Conservation (phyloP, 2,888 invertebrate species). For the Troilus luridus region DNA sequence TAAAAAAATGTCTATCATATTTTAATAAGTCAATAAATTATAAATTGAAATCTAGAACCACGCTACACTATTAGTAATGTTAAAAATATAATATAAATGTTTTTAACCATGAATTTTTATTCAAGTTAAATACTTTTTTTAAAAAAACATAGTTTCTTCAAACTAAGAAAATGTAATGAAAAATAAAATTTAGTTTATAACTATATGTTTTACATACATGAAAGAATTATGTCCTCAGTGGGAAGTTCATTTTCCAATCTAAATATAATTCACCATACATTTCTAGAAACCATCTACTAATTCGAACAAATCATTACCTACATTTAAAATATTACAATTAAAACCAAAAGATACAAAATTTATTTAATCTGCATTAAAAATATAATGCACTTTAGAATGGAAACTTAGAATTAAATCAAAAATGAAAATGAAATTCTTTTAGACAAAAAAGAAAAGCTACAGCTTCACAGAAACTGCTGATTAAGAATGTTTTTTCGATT, state of each 20-base stretch:
- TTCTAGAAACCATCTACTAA: not conserved
- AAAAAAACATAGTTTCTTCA: not conserved
- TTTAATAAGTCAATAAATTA: not conserved
- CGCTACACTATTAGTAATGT: not conserved
- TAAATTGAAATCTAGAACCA: not conserved
- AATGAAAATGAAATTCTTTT: not conserved
- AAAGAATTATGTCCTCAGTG: not conserved
- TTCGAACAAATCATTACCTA: not conserved
- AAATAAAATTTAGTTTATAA: not conserved
- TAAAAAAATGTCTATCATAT: not conserved
- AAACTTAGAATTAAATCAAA: not conserved
- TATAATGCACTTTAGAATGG: not conserved
- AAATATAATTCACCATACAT: not conserved
- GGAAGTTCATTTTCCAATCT: not conserved
- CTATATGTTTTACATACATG: not conserved
- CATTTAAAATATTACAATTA: not conserved
- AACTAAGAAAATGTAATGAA: not conserved
- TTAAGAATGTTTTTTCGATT: constrained; percentile 42
- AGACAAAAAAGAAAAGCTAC: not conserved
- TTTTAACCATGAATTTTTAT: not conserved
- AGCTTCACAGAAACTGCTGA: not conserved
- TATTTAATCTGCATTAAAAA: not conserved
- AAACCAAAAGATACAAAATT: not conserved
- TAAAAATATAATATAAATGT: not conserved
- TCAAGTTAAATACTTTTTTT: not conserved